Conservation (phyloP, 2,113 vertebrate species). For the Chunga burmeisteri region DNA sequence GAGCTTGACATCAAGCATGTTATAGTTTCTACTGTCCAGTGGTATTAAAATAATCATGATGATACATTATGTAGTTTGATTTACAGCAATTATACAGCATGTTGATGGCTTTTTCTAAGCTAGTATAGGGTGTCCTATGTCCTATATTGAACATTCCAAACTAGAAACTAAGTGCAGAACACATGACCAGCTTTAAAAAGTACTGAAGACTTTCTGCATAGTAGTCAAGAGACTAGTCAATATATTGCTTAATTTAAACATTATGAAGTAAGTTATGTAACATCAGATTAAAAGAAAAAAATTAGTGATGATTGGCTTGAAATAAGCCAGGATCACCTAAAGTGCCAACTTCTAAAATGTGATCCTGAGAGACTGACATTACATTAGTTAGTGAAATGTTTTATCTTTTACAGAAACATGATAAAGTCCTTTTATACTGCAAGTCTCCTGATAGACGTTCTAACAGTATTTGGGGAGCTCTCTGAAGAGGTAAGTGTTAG, state of each 20-base stretch:
- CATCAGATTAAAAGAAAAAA: not conserved
- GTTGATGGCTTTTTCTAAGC: not conserved
- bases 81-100: not conserved
- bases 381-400: not conserved
- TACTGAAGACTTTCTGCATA: not conserved
- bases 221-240: not conserved
- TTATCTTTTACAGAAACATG: constrained; percentile 88
- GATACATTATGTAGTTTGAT: not conserved
- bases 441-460: constrained; percentile 92
- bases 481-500: constrained; percentile 89
- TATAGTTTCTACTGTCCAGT: not conserved
- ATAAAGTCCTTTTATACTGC: constrained; percentile 98
- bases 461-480: constrained; percentile 94
- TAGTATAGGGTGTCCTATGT: not conserved
- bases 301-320: not conserved
- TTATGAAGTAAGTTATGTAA: not conserved
- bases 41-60: not conserved
- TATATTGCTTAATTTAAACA: not conserved
- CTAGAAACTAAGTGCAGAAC: not conserved
- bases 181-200: not conserved
- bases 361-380: not conserved
- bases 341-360: not conserved
- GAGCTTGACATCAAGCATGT: not conserved
- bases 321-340: not conserved
- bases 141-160: not conserved